These are phyloP conservation scores for Halocaridina rubra DNA, from an alignment of 2,888 invertebrate genomes.

Conservation along the genomic window DNA sequence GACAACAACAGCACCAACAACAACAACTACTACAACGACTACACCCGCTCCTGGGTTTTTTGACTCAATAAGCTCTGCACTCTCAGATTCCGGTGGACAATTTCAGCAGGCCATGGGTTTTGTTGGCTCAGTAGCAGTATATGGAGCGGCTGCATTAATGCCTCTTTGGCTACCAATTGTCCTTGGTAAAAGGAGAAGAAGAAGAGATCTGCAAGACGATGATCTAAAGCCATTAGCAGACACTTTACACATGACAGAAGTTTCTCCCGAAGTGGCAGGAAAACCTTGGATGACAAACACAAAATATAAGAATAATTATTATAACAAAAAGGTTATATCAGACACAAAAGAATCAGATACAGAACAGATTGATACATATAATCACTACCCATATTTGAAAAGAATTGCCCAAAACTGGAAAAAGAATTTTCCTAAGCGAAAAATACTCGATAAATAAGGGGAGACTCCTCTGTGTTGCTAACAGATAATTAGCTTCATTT, in stretches of 20 bases:
- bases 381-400: no score
- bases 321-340: no score
- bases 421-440: no score
- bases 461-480: no score
- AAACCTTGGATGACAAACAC: no score
- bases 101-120: slow-evolving; percentile 26
- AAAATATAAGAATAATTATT: no score
- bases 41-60: slow-evolving; percentile 22
- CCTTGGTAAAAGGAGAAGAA: slow-evolving; percentile 32
- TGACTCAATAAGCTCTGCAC: slow-evolving; percentile 12
- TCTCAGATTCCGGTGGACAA: slow-evolving; percentile 16
- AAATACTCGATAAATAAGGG: no score
- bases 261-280: no score
- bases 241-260: neutral
- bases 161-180: slow-evolving; percentile 52
- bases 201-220: neutral
- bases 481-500: no score
- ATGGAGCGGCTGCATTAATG: slow-evolving; percentile 54
- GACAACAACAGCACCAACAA: neutral
- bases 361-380: no score
- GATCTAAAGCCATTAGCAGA: neutral
- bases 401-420: no score
- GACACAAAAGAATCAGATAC: no score
- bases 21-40: slow-evolving; percentile 11
- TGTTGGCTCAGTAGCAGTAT: slow-evolving; percentile 45